Base-by-base conservation (phyloP, 2,888 invertebrate species). In the Lissocephala sabroskyi region DNA sequence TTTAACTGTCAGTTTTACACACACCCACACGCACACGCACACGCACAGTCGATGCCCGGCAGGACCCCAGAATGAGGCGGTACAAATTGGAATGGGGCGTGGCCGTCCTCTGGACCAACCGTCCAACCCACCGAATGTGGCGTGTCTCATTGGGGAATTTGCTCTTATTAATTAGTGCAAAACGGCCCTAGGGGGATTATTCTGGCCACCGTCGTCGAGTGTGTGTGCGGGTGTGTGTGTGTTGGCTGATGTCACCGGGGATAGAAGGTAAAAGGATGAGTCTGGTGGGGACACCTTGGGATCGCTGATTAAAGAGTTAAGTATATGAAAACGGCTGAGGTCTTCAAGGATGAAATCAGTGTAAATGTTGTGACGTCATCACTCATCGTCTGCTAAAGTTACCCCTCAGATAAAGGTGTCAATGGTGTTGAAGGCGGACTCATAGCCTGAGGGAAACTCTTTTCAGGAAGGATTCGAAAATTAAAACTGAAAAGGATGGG, bases 161-260 rank as follows among this genome's bases (percentile, higher is more conserved):
- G 57, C 73, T 64, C 67, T 77, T 73, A 73, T 73, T 73, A 73
- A 73, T 73, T 73, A 73, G 78, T 67, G 73, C 71, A 73, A 73
- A 73, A 73, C 62, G 78, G 78, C 75, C 71, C 78, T 77, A 62
- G 78, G 71, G 71, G 75, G 56, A 52, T 42, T 53, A 42, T 41
- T 13, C 49, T 39, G 63, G 26, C 35, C 7, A 23, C 17, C 19
- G 19, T 23, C 17, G 43, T 32, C 33, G 30, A 33, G 16, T 17
- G 6, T 16, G 6, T 9, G 10, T 17, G 35, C 16, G 17, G 13
- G 16, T 17, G 9, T 42, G 17, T 41, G 6, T 17, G 16, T 37
- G 10, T 19, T 37, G 37, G 2, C 7, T 37, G 3, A 6, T 9
- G 18, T 37, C n/a, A n/a, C n/a, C n/a, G n/a, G n/a, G n/a, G n/a